These are phyloP conservation scores for Heterotilapia buettikoferi DNA, from an alignment of 2,113 vertebrate species.

Conservation along the genomic window DNA sequence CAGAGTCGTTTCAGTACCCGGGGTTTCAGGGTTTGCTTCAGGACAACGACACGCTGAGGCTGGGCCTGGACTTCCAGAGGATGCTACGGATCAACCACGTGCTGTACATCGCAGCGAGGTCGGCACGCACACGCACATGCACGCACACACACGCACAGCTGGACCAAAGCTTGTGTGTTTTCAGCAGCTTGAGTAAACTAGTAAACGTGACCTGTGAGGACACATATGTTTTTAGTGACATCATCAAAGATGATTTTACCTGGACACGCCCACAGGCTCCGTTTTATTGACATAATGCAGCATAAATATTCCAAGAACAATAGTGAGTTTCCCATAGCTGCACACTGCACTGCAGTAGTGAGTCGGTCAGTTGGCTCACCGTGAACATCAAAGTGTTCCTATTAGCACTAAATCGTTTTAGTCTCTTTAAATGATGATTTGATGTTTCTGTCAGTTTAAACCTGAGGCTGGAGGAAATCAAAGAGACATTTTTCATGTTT, in stretches of 20 bases:
- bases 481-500: background rate
- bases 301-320: background rate
- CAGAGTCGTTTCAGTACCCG: constrained; percentile 71
- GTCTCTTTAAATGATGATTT: background rate
- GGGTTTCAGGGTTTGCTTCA: constrained; percentile 75
- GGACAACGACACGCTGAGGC: constrained; percentile 70
- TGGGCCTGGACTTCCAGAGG: constrained; percentile 83
- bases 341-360: background rate
- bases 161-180: background rate
- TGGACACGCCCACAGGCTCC: background rate
- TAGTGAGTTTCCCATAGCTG: fast-evolving
- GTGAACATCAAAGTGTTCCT: background rate
- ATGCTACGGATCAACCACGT: constrained; percentile 81
- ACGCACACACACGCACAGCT: background rate
- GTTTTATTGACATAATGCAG: background rate
- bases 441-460: background rate
- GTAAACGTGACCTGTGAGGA: background rate
- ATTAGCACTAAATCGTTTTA: background rate
- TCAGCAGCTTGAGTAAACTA: background rate
- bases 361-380: background rate
- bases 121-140: background rate
- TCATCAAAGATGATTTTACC: background rate
- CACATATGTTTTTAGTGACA: background rate
- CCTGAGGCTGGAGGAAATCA: background rate
- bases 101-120: constrained; percentile 85